phyloP scores from a whole-genome alignment of 1,140 invertebrate genomes.

The Orussus abietinus region DNA sequence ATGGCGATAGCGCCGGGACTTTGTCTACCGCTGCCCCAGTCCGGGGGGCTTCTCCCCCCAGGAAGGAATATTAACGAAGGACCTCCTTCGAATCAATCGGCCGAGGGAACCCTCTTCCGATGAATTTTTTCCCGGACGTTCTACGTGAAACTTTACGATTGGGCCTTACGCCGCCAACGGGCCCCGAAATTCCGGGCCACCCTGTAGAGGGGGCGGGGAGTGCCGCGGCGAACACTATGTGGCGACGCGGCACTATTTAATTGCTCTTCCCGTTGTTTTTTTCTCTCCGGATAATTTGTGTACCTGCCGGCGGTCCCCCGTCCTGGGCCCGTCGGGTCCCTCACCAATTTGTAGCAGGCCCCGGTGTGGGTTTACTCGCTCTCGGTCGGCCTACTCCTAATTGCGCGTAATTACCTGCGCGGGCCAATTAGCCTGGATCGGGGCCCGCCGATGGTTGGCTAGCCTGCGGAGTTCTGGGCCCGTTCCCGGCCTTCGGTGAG shows the following conservation, averaged over 20 bases:
- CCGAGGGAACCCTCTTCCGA: too few species aligned
- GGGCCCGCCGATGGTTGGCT: conserved; percentile 26
- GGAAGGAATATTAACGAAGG: too few species aligned
- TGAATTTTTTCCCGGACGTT: too few species aligned
- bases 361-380: not conserved
- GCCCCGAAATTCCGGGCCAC: too few species aligned
- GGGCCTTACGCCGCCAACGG: too few species aligned
- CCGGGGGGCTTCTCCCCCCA: too few species aligned
- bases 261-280: not conserved
- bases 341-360: too few species aligned
- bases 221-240: conserved; percentile 25
- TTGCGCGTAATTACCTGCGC: conserved; percentile 48
- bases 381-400: conserved; percentile 36
- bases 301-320: conserved; percentile 17
- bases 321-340: not conserved
- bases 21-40: too few species aligned
- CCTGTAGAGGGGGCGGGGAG: conserved; percentile 24
- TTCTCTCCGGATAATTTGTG: not conserved
- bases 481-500: conserved; percentile 8
- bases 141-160: too few species aligned
- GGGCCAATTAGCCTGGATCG: conserved; percentile 41
- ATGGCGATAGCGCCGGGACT: too few species aligned
- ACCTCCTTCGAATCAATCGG: too few species aligned
- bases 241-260: conserved; percentile 19
- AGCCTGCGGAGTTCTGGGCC: conserved; percentile 22